These are phyloP conservation scores for Heliconius melpomene DNA, from an alignment of 1,140 invertebrate species.

Conservation along the genomic window DNA sequence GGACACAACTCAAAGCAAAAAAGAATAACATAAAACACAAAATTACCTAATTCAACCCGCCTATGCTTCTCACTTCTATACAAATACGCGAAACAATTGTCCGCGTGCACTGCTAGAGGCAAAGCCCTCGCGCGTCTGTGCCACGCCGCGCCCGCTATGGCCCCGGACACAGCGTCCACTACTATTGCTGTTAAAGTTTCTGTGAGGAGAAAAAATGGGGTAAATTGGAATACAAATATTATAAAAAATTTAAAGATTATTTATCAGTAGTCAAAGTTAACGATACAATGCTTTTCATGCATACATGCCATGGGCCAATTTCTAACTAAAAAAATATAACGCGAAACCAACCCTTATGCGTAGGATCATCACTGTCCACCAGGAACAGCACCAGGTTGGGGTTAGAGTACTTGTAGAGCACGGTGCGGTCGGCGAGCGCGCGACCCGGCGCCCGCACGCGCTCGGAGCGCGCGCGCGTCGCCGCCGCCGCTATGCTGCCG, in stretches of 20 bases:
- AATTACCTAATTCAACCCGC: constrained; percentile 90
- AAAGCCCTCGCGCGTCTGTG: constrained; percentile 92
- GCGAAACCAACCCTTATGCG: constrained; percentile 85
- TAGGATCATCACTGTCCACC: constrained; percentile 88
- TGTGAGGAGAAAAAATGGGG: constrained; percentile 45
- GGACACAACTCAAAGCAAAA: background rate
- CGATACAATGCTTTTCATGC: too few relatives aligned
- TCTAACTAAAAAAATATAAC: too few relatives aligned
- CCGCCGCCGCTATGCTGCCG: constrained; percentile 83
- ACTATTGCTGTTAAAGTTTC: constrained; percentile 91
- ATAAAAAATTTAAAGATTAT: too few relatives aligned
- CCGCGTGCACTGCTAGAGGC: constrained; percentile 95
- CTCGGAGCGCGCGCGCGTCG: constrained; percentile 88
- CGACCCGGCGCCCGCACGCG: constrained; percentile 97
- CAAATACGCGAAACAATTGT: constrained; percentile 98
- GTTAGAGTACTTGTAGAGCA: constrained; percentile 99
- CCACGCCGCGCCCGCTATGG: constrained; percentile 86
- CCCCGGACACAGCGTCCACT: constrained; percentile 95
- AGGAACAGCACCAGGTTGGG: constrained; percentile 96
- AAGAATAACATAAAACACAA: too few relatives aligned
- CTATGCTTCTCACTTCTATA: constrained; percentile 97
- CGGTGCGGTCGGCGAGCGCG: constrained; percentile 96
- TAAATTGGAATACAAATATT: too few relatives aligned
- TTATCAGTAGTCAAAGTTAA: too few relatives aligned
- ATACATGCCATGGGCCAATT: too few relatives aligned